Base-by-base conservation (phyloP, 2,797 vertebrate species). In the Ataeniobius toweri region DNA sequence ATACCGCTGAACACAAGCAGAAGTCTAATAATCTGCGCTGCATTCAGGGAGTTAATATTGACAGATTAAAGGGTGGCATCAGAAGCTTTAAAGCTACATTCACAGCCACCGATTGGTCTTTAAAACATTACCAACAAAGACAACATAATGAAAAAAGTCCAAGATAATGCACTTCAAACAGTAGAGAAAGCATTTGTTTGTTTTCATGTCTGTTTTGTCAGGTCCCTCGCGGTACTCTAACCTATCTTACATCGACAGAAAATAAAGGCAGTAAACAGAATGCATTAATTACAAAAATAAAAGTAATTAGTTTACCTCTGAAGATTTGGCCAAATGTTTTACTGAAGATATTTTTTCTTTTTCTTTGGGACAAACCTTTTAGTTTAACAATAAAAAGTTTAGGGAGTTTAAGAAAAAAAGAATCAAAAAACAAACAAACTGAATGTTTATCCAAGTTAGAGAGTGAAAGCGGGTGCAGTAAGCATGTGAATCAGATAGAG, bases 281-380 rank as follows among this genome's bases (percentile, higher is more conserved):
- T 75, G 75, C 86, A 83, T 81, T 56, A 87, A 89, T 81, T 70
- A 85, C 78, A 76, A 88, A 22, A 93, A 91, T 84, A 89, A 91
- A 36, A 89, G 74, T 85, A 92, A 93, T 94, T 94, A 89, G 81
- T 89, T 87, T 92, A 88, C 88, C 79, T 94, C 89, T 90, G 88
- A 93, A 93, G 89, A 91, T 88, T 91, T 82, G 36, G 80, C 83
- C 74, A 77, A 91, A 93, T 87, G 85, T 81, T 88, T 86, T 90
- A 81, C 88, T 86, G 81, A 71, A 91, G 91, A 94, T 94, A 91
- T 85, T 89, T 87, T 61, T 79, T 81, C 41, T 88, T 88, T 87
- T 84, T 76, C 76, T 88, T 85, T 74, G 76, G 80, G 81, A 86
- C 88, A 77, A 77, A 84, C 65, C 87, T 90, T 83, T 79, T 24